Conservation (phyloP, 2,113 vertebrate genomes). For the Phrynocephalus versicolor region DNA sequence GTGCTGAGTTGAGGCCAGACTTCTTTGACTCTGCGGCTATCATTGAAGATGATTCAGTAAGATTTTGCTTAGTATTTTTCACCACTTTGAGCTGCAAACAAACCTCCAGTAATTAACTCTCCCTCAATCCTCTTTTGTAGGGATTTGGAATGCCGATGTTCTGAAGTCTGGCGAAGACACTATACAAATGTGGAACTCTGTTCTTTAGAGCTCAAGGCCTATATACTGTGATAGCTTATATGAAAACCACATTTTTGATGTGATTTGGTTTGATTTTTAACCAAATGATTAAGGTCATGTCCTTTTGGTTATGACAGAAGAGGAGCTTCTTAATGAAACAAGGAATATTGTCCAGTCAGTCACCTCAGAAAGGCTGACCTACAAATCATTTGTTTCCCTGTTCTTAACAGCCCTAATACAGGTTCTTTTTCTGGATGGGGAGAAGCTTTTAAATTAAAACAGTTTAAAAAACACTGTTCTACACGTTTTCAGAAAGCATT, state of each 20-base stretch:
- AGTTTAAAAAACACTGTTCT: slow-evolving; percentile 81
- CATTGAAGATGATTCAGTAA: slow-evolving; percentile 98
- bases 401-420: slow-evolving; percentile 77
- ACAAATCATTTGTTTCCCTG: slow-evolving; percentile 77
- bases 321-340: slow-evolving; percentile 76
- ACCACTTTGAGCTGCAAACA: neutral
- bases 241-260: slow-evolving; percentile 83
- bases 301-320: slow-evolving; percentile 78
- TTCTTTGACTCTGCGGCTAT: slow-evolving; percentile 99
- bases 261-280: slow-evolving; percentile 83
- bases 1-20: slow-evolving; percentile 97
- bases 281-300: slow-evolving; percentile 81
- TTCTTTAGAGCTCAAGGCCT: slow-evolving; percentile 90
- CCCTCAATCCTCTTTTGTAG: slow-evolving; percentile 70
- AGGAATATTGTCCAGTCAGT: slow-evolving; percentile 69
- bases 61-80: slow-evolving; percentile 39
- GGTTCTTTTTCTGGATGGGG: slow-evolving; percentile 74
- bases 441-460: slow-evolving; percentile 83
- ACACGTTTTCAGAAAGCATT: slow-evolving; percentile 82
- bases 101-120: slow-evolving; percentile 35
- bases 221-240: slow-evolving; percentile 92
- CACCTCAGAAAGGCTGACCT: slow-evolving; percentile 80
- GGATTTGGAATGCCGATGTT: slow-evolving; percentile 99
- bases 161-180: slow-evolving; percentile 83
- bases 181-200: slow-evolving; percentile 85